These are phyloP conservation scores for Tetragnatha montana DNA, from an alignment of 2,888 invertebrate species.

Conservation along the genomic window DNA sequence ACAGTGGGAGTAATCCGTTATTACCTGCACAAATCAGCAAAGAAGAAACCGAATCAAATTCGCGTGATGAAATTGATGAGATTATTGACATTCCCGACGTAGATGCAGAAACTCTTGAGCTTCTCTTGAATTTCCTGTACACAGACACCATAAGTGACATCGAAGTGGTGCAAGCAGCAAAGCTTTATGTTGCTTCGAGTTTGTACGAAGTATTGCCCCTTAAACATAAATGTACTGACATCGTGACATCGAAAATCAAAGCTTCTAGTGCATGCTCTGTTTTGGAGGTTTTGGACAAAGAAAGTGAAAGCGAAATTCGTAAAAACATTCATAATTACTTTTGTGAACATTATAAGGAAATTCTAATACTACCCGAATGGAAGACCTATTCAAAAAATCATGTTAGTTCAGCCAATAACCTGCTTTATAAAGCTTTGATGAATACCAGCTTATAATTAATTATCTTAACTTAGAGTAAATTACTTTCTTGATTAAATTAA, in stretches of 20 bases:
- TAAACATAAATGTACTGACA: background rate
- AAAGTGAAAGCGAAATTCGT: background rate
- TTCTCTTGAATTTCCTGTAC: constrained; percentile 1
- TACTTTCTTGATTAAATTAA: no score
- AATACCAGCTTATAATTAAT: no score
- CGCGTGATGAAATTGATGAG: no score
- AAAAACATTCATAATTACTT: background rate
- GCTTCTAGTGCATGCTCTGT: background rate
- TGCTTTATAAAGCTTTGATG: no score
- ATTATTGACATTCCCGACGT: background rate
- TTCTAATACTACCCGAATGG: background rate
- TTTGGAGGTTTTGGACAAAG: background rate
- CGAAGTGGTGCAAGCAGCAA: background rate
- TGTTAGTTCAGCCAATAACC: no score
- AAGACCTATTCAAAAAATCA: background rate
- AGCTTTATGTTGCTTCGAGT: background rate
- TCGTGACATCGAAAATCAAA: background rate
- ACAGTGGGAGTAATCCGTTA: no score
- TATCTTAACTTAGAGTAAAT: no score
- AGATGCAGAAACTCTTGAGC: background rate
- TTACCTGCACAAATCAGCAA: no score
- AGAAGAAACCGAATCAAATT: no score
- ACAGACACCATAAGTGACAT: background rate
- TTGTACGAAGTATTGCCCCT: background rate
- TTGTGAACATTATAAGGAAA: background rate